A percentile compares a stretch with the other conserved stretches of the same genome.
phyloP scores from a whole-genome alignment of 2,797 vertebrate genomes.

The Ceryle rudis region DNA sequence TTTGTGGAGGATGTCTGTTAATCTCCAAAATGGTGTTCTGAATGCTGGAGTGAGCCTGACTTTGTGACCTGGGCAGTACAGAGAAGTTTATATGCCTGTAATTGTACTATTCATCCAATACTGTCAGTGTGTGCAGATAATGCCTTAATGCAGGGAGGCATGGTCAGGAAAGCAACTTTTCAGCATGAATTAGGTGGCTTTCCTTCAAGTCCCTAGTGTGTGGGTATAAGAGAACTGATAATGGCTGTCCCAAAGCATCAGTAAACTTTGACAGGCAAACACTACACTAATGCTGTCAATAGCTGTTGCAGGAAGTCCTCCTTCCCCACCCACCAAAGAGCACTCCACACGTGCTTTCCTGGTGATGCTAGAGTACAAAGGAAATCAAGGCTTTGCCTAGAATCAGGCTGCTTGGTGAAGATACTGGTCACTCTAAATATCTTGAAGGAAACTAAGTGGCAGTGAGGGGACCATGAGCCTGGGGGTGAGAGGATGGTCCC shows the following conservation, averaged over 20 bases:
- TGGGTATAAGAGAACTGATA: background rate
- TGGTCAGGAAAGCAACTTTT: background rate
- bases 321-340: accelerated
- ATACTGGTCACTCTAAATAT: background rate
- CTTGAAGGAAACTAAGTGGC: background rate
- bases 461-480: background rate
- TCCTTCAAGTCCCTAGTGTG: background rate
- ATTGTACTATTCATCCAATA: background rate
- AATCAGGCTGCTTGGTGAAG: background rate
- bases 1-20: background rate
- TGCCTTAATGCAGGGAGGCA: background rate
- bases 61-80: background rate
- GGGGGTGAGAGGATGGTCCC: accelerated
- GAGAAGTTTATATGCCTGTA: background rate
- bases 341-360: background rate
- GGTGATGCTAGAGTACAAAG: background rate
- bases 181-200: background rate
- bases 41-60: background rate
- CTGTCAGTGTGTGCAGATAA: background rate
- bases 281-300: background rate
- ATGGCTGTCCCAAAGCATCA: background rate
- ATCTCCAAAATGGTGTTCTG: accelerated
- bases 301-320: background rate
- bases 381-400: background rate
- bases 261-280: background rate